Conservation (phyloP, 2,797 vertebrate genomes). For the Lepus townsendii region DNA sequence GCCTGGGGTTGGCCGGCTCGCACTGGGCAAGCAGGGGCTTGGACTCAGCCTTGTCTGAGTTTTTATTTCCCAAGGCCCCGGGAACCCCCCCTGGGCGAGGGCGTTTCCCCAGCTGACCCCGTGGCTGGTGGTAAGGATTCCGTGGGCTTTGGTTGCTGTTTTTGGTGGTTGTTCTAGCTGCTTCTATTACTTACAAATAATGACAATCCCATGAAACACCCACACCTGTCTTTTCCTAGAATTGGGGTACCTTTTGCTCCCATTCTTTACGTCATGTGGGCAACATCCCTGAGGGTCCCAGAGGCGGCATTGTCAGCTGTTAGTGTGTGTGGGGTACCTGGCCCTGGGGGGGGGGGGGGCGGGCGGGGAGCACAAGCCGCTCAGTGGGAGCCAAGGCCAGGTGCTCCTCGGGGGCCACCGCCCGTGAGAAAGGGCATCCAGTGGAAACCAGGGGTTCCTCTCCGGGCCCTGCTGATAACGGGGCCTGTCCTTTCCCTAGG, state of each 20-base stretch:
- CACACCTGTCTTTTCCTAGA: conserved; percentile 37
- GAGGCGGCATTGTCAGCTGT: background rate
- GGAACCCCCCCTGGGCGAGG: background rate
- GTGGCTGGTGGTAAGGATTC: background rate
- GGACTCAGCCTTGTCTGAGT: background rate
- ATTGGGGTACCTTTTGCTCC: background rate
- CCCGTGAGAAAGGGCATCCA: conserved; percentile 42
- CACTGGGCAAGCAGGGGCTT: background rate
- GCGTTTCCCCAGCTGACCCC: background rate
- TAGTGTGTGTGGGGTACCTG: background rate
- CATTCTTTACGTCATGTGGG: background rate
- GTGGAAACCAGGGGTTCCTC: conserved; percentile 1
- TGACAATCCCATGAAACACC: rapidly evolving
- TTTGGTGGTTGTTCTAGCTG: background rate
- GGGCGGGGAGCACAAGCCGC: too few species aligned
- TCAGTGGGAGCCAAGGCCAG: background rate
- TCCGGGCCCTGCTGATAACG: background rate
- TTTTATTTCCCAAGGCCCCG: too few species aligned
- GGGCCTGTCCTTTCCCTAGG: background rate
- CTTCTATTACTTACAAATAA: background rate
- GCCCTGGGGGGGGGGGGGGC: background rate
- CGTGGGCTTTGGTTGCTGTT: background rate
- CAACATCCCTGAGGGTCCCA: background rate
- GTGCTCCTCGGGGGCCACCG: conserved; percentile 57
- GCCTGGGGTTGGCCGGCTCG: background rate